A percentile compares a stretch with the other conserved stretches of the same genome.
phyloP scores from a whole-genome alignment of 2,888 invertebrate genomes.

The Abrostola triplasia region DNA sequence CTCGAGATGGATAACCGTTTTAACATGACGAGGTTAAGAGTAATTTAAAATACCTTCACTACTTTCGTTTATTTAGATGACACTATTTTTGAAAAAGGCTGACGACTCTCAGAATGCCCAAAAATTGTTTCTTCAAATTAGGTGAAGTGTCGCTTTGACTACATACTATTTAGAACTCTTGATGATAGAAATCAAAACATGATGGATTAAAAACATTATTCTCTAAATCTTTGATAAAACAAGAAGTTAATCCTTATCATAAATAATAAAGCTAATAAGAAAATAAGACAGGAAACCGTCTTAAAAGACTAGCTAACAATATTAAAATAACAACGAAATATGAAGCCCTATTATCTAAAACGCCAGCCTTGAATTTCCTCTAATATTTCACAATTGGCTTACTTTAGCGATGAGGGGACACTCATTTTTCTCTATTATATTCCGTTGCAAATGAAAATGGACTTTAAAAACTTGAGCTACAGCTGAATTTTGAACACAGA shows the following conservation, averaged over 20 bases:
- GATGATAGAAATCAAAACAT: too few relatives aligned
- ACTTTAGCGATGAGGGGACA: slow-evolving; percentile 32
- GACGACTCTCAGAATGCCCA: too few relatives aligned
- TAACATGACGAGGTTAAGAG: too few relatives aligned
- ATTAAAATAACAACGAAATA: slow-evolving; percentile 39
- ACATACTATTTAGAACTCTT: too few relatives aligned
- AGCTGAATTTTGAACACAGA: slow-evolving; percentile 2
- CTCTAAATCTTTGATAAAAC: background rate
- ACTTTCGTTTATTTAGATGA: too few relatives aligned
- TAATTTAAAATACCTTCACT: too few relatives aligned
- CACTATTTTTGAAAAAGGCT: too few relatives aligned
- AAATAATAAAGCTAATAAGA: background rate
- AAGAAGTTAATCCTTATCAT: background rate
- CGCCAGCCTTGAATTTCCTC: slow-evolving; percentile 40
- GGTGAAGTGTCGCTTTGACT: too few relatives aligned
- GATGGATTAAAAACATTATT: too few relatives aligned
- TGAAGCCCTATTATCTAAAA: slow-evolving; percentile 39
- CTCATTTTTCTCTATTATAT: slow-evolving; percentile 42
- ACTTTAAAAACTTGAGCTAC: background rate
- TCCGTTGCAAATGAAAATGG: slow-evolving; percentile 3
- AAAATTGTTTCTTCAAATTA: too few relatives aligned
- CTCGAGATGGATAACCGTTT: too few relatives aligned
- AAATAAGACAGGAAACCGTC: slow-evolving; percentile 8
- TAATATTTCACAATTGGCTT: slow-evolving; percentile 54
- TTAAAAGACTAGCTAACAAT: slow-evolving; percentile 5